These are phyloP conservation scores for Pseudorectes ferrugineus DNA, from an alignment of 2,113 vertebrate species.

Conservation along the genomic window DNA sequence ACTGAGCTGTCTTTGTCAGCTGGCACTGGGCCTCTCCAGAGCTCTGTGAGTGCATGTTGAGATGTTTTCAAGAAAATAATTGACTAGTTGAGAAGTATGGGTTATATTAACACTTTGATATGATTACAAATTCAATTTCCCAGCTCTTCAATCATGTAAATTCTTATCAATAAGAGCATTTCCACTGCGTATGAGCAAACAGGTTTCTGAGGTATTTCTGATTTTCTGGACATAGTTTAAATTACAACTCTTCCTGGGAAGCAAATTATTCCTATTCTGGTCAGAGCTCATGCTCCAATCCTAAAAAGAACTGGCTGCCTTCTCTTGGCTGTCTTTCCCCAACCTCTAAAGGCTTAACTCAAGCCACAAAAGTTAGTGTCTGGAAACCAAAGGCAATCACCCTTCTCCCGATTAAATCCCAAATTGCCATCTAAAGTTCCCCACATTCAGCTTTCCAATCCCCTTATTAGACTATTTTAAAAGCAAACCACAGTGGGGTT, in stretches of 20 bases:
- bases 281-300: slow-evolving; percentile 22
- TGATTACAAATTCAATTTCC: background rate
- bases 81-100: background rate
- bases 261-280: slow-evolving; percentile 46
- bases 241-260: slow-evolving; percentile 3
- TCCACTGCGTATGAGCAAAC: background rate
- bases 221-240: background rate
- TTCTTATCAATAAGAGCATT: slow-evolving; percentile 19
- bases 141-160: background rate
- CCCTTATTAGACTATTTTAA: slow-evolving; percentile 59
- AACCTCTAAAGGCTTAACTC: slow-evolving; percentile 49
- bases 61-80: background rate
- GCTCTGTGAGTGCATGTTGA: background rate
- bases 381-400: slow-evolving; percentile 59
- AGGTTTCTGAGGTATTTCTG: background rate
- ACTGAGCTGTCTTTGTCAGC: background rate
- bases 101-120: background rate
- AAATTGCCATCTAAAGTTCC: slow-evolving; percentile 49
- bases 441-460: slow-evolving; percentile 49
- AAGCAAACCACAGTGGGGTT: slow-evolving; percentile 47
- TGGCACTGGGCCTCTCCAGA: background rate
- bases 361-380: slow-evolving; percentile 57
- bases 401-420: slow-evolving; percentile 59
- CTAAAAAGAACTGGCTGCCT: slow-evolving; percentile 30
- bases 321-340: slow-evolving; percentile 45